Base-by-base conservation (phyloP, 2,113 vertebrate genomes). In the Notothenia coriiceps region DNA sequence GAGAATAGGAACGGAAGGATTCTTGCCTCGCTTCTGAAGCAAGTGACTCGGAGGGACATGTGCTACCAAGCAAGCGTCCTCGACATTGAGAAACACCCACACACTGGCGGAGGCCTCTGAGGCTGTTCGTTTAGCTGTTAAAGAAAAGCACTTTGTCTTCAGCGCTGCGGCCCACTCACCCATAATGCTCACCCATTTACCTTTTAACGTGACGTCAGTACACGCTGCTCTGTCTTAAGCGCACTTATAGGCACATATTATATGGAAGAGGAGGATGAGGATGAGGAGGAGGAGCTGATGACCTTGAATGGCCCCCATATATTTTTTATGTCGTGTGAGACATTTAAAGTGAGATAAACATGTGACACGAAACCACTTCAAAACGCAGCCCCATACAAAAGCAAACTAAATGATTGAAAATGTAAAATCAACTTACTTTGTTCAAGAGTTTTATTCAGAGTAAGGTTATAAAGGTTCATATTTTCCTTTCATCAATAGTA, bases 81-180 rank as follows among this genome's bases (percentile, higher is more conserved):
- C 29, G 29, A 29, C 29, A 29, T 29, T 29, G 29, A 29, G 29
- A 29, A 29, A 29, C 29, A 29, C 29, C 29, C 29, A 29, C 29
- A 29, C 29, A 29, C 29, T 29, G 29, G 46, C 59, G 43, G 52
- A 67, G 63, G 25, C 55, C 59, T 83, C 40, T 66, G 63, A 79
- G 71, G 71, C 81, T 71, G 59, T 70, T 63, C 25, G 49, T 82
- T 77, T 59, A 77, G 59, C 50, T 52, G 59, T 66, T 77, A 60
- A 74, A 84, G 63, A 82, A 88, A 89, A 88, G 80, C 84, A 85
- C 84, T 88, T 84, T 80, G 76, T 77, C 75, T 65, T 54, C 47
- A 1, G 55, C 18, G 69, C 81, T 54, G 78, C 67, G 78, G 85
- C 70, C 74, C 71, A 72, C 84, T 86, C 85, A 49, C 66, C 73